Conservation (phyloP, 2,113 vertebrate species). For the Microtus montanus region DNA sequence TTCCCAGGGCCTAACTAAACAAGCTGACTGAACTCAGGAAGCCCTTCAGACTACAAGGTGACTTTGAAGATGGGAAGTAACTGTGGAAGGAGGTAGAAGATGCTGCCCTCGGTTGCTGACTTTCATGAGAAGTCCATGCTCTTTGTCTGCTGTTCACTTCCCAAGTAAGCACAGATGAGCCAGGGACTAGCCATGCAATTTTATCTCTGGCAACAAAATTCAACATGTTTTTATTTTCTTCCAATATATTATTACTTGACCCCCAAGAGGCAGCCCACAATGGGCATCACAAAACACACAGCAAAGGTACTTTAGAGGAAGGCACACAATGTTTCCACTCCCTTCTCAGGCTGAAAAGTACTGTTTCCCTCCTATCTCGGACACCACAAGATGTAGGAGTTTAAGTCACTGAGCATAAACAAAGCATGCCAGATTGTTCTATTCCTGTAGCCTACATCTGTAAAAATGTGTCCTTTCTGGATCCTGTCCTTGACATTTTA, state of each 20-base stretch:
- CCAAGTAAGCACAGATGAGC: background rate
- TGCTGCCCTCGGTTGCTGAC: background rate
- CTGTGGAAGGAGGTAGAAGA: background rate
- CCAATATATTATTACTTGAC: background rate
- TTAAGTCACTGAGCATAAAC: background rate
- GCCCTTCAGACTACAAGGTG: background rate
- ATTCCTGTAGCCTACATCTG: background rate
- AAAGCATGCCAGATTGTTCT: background rate
- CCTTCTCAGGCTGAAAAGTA: background rate
- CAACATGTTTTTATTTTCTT: background rate
- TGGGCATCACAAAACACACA: background rate
- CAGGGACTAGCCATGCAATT: background rate
- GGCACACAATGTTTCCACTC: background rate
- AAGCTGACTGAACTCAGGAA: background rate
- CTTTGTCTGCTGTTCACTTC: background rate
- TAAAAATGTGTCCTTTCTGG: background rate
- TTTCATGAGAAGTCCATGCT: background rate
- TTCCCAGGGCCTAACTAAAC: background rate
- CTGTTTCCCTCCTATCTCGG: background rate
- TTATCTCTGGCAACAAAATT: conserved; percentile 12
- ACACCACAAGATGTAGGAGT: background rate
- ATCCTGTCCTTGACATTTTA: background rate
- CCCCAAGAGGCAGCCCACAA: background rate
- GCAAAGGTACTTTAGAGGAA: background rate
- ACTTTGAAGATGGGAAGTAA: conserved; percentile 1